Conservation (phyloP, 2,113 vertebrate species). For the Lampris incognitus region DNA sequence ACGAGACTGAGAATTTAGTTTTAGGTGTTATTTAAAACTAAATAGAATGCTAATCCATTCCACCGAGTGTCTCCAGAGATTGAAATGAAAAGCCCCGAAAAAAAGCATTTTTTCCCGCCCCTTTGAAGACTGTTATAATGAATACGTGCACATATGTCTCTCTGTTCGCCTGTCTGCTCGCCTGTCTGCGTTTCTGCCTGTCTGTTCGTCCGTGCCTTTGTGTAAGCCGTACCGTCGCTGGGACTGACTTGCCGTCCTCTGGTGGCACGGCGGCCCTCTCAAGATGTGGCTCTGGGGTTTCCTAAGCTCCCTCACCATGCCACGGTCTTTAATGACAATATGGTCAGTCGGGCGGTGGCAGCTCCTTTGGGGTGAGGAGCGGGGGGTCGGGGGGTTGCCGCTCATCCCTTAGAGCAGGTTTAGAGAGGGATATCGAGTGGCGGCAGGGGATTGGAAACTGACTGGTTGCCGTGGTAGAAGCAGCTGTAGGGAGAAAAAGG, state of each 20-base stretch:
- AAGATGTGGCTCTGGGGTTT: conserved; percentile 75
- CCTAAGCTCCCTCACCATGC: conserved; percentile 66
- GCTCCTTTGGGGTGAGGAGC: conserved; percentile 35
- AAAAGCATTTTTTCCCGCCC: conserved; percentile 6
- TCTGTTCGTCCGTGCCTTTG: conserved; percentile 62
- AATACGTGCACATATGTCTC: conserved; percentile 58
- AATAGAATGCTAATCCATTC: conserved; percentile 59
- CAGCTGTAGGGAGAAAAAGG: background rate
- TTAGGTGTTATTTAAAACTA: conserved; percentile 55
- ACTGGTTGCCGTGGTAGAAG: conserved; percentile 34
- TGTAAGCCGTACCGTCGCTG: conserved; percentile 62
- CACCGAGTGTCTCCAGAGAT: conserved; percentile 49
- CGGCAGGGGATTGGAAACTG: background rate
- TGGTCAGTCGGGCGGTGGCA: conserved; percentile 75
- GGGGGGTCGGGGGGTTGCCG: background rate
- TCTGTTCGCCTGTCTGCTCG: conserved; percentile 33
- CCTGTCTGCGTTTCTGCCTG: conserved; percentile 38
- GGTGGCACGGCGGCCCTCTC: conserved; percentile 62
- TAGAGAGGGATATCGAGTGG: background rate
- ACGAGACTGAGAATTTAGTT: conserved; percentile 45
- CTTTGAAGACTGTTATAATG: conserved; percentile 56
- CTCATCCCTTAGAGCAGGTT: conserved; percentile 12
- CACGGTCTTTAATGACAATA: conserved; percentile 83
- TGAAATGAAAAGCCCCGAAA: conserved; percentile 33
- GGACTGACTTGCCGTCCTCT: conserved; percentile 60